Evolutionary conservation across 1,140 invertebrate species (phyloP).

Genomic region (Caenorhabditis brenneri): DNA sequence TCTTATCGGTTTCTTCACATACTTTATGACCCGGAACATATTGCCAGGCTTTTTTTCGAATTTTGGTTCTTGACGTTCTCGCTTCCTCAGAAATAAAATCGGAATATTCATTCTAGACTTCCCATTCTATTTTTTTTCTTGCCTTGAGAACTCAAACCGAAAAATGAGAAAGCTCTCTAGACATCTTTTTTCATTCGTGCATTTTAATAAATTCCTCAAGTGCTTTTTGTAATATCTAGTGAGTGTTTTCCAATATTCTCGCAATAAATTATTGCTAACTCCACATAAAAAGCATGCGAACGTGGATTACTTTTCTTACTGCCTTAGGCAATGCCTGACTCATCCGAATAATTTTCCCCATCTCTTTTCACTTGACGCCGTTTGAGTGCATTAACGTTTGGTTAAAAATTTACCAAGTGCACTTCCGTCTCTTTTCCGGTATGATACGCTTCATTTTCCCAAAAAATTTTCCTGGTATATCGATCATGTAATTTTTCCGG

Average conservation of each 20-base stretch:
- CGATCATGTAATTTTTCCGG: neutral
- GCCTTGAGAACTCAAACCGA: too few species aligned
- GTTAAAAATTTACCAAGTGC: neutral
- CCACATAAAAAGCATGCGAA: neutral
- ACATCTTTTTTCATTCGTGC: too few species aligned
- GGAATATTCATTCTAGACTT: too few species aligned
- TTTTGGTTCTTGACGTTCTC: neutral
- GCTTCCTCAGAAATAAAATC: too few species aligned
- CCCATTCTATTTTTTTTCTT: neutral
- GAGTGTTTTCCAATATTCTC: too few species aligned
- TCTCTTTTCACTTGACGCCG: neutral
- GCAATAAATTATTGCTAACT: too few species aligned
- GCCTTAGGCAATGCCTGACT: neutral
- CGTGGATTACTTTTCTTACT: neutral
- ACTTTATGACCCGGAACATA: constrained; percentile 15
- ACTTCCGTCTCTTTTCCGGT: constrained; percentile 28
- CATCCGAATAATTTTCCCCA: neutral
- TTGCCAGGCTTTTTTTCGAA: neutral
- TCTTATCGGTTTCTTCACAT: constrained; percentile 15
- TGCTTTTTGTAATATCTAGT: too few species aligned
- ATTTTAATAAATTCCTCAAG: too few species aligned
- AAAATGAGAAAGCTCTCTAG: too few species aligned
- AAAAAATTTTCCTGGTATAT: neutral
- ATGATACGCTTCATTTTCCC: neutral
- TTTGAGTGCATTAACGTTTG: neutral